Evolutionary conservation across 2,888 invertebrate species (phyloP).

Genomic region (Tholera decimalis): DNA sequence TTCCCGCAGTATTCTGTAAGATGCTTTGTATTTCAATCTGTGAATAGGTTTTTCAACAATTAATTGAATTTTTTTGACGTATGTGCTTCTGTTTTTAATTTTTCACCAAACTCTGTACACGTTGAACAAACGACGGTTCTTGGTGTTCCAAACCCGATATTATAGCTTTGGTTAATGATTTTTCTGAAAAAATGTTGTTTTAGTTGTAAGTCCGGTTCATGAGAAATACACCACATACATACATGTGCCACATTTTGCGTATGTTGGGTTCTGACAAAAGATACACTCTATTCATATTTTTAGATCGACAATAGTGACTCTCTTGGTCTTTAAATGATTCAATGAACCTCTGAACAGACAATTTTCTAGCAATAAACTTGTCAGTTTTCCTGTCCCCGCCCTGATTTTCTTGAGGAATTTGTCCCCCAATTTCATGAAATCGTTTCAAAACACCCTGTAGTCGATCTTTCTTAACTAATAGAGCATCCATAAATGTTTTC

Average conservation of each 20-base stretch:
- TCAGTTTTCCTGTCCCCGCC: conserved; percentile 31
- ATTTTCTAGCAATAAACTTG: conserved; percentile 23
- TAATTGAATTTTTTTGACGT: too few relatives aligned
- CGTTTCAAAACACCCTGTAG: conserved; percentile 26
- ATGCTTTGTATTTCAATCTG: conserved; percentile 41
- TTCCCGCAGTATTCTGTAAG: conserved; percentile 30
- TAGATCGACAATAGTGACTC: conserved; percentile 24
- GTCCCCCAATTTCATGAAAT: conserved; percentile 30
- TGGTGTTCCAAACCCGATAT: too few relatives aligned
- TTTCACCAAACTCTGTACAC: too few relatives aligned
- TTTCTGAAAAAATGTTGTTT: too few relatives aligned
- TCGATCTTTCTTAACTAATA: conserved; percentile 34
- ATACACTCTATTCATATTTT: conserved; percentile 13
- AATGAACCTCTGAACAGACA: conserved; percentile 36
- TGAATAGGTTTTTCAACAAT: too few relatives aligned
- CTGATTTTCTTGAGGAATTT: conserved; percentile 28
- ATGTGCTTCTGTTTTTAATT: too few relatives aligned
- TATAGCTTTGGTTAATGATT: too few relatives aligned
- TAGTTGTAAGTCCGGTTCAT: too few relatives aligned
- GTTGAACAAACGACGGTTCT: too few relatives aligned
- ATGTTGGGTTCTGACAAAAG: not conserved
- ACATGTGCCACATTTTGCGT: too few relatives aligned
- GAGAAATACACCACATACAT: too few relatives aligned
- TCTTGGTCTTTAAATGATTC: conserved; percentile 35
- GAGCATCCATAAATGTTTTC: conserved; percentile 31